Percentiles rank a stretch among this genome's conserved stretches.
Conservation (phyloP, 2,888 invertebrate species). For the Ormyrus nitidulus region DNA sequence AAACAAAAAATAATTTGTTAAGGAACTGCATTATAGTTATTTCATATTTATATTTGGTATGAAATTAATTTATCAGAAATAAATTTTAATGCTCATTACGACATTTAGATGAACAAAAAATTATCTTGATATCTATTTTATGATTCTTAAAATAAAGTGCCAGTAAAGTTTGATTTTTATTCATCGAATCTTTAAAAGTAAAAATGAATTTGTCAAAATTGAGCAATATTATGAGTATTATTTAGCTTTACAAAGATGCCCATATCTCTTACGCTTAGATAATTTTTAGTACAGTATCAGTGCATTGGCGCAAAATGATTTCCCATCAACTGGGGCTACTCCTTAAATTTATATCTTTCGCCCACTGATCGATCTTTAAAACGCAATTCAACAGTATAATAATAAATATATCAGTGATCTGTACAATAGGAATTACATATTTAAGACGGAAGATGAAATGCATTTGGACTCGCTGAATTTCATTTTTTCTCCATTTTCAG, state of each 20-base stretch:
- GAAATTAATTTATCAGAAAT: too few species aligned
- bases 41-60: too few species aligned
- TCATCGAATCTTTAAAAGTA: conserved; percentile 7
- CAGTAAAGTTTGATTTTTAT: too few species aligned
- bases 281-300: conserved; percentile 36
- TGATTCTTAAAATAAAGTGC: too few species aligned
- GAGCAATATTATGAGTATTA: background rate
- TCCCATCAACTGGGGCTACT: conserved; percentile 32
- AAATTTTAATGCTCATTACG: too few species aligned
- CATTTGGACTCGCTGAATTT: conserved; percentile 43
- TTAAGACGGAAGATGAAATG: conserved; percentile 61
- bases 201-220: conserved; percentile 26
- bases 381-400: conserved; percentile 45
- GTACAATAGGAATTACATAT: conserved; percentile 62
- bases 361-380: conserved; percentile 37
- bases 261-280: conserved; percentile 22
- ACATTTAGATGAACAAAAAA: too few species aligned
- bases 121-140: too few species aligned
- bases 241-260: conserved; percentile 32
- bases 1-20: background rate
- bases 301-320: conserved; percentile 34
- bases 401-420: conserved; percentile 51
- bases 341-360: conserved; percentile 41
- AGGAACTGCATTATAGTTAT: too few species aligned
- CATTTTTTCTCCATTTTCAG: conserved; percentile 15